A percentile compares a stretch with the other conserved stretches of the same genome.
These are phyloP conservation scores for Rhinichthys klamathensis DNA, from an alignment of 2,113 vertebrate genomes.

Conservation along the genomic window DNA sequence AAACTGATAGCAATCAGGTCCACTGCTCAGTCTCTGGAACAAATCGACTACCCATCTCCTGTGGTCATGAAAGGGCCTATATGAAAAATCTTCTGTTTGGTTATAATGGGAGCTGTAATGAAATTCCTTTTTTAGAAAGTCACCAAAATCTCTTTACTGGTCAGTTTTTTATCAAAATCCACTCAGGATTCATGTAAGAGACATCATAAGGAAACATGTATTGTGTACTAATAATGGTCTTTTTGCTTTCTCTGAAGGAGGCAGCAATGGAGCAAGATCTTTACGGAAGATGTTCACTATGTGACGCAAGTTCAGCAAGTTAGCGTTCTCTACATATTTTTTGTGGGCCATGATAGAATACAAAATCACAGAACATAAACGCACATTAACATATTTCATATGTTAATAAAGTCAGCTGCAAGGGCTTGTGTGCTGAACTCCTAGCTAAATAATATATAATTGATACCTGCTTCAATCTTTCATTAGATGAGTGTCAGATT, in stretches of 20 bases:
- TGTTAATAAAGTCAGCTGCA: neutral
- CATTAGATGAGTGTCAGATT: conserved; percentile 12
- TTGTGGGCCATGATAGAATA: neutral
- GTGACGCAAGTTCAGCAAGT: neutral
- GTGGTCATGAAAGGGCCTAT: neutral
- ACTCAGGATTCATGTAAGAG: neutral
- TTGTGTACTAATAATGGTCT: neutral
- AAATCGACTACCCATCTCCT: neutral
- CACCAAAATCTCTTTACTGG: conserved; percentile 2
- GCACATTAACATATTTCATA: neutral
- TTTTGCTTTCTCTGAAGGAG: conserved; percentile 23
- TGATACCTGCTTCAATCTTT: neutral
- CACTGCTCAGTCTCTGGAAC: neutral
- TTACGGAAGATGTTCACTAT: conserved; percentile 4
- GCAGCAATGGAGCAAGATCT: conserved; percentile 9
- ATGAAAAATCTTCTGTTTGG: conserved; percentile 2
- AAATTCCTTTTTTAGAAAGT: neutral
- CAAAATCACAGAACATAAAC: conserved; percentile 12
- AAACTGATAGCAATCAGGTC: conserved; percentile 4
- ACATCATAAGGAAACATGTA: neutral
- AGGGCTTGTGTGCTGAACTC: neutral
- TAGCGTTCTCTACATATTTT: neutral
- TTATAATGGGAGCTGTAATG: neutral
- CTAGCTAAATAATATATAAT: neutral
- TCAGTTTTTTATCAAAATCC: neutral